These are phyloP conservation scores for Mizuhopecten yessoensis DNA, from an alignment of 1,140 invertebrate genomes.

Conservation along the genomic window DNA sequence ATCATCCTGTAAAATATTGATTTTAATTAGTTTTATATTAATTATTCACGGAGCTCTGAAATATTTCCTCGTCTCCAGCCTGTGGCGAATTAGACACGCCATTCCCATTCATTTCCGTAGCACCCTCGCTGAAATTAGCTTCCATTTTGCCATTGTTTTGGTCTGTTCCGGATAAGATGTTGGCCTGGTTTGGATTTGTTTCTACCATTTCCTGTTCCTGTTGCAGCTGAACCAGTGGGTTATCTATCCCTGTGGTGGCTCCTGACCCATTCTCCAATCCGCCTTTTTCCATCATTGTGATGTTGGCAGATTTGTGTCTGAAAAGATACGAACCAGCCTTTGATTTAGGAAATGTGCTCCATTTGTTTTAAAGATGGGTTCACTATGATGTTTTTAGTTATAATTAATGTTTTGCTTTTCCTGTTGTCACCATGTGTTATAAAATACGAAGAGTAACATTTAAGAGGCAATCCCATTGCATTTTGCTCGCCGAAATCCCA, in stretches of 20 bases:
- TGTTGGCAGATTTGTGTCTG: not conserved
- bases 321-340: too few species aligned
- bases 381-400: too few species aligned
- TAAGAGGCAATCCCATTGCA: too few species aligned
- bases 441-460: too few species aligned
- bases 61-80: not conserved
- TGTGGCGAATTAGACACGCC: not conserved
- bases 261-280: not conserved
- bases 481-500: too few species aligned
- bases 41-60: not conserved
- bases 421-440: too few species aligned
- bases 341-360: too few species aligned
- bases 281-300: conserved; percentile 2
- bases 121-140: not conserved
- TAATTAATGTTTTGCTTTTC: too few species aligned
- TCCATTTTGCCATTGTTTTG: not conserved
- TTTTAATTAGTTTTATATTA: not conserved
- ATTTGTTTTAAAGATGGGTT: too few species aligned
- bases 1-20: too few species aligned
- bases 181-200: not conserved
- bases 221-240: not conserved
- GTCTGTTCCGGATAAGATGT: not conserved
- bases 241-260: not conserved
- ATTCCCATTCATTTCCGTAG: conserved; percentile 25
- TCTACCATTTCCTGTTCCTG: conserved; percentile 37